Evolutionary conservation across 2,797 vertebrate genomes (phyloP), one percentile per base, ranked within the genome.

Genomic region (Tenualosa thibaudeaui): DNA sequence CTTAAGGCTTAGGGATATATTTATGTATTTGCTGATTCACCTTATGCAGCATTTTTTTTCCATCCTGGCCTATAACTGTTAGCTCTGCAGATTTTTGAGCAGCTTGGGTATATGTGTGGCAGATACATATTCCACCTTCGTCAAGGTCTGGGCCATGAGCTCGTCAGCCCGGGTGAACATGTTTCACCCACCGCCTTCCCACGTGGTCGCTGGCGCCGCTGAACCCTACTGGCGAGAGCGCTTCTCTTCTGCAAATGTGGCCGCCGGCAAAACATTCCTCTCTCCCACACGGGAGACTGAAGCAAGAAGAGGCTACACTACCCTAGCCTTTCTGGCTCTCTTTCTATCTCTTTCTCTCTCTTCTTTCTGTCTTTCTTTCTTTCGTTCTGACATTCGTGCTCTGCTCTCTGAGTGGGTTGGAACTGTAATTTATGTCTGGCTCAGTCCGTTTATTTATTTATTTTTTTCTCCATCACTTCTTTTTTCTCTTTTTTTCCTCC

Each of bases 241-340:
- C 92, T 93, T 93, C 92, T 91, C 90, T 91, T 91, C 92, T 92
- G 93, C 92, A 91, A 92, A 92, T 92, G 89, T 89, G 88, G 92
- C 92, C 92, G 91, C 86, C 91, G 90, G 93, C 93, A 91, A 92
- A 90, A 92, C 88, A 7, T 1, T 62, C 89, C 90, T 92, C 91
- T 92, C 91, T 85, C 82, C 90, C 93, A 92, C 93, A 94, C 93
- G 93, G 93, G 31, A 31, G 92, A 92, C 92, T 91, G 54, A 17
- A 58, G 56, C 5, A 4, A n/a, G 56, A n/a, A 58, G 56, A 58
- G 19, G 56, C 56, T 40, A 3, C 15, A 4, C 68, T 75, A 75
- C 31, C 31, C 68, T 15, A 26, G 31, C 4, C 68, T 13, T 40
- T 43, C 71, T 13, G 17, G n/a, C 9, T 78, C 26, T 46, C 15